Evolutionary conservation across 2,888 invertebrate genomes (phyloP).

Genomic region (Andrena bucephala): DNA sequence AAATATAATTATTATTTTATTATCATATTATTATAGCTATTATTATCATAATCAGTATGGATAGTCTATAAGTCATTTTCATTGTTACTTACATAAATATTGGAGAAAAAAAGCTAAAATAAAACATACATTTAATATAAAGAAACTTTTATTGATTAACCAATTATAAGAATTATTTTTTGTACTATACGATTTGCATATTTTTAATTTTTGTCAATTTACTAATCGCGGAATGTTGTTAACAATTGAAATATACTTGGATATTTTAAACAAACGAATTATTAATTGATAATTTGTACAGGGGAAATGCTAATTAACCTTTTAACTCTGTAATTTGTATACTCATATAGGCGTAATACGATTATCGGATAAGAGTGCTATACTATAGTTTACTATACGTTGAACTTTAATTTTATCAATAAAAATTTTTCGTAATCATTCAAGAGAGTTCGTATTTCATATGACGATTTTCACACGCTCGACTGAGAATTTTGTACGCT

Average conservation of each 20-base stretch:
- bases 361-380: constrained; percentile 25
- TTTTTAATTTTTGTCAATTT: constrained; percentile 42
- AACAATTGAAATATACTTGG: constrained; percentile 26
- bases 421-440: constrained; percentile 25
- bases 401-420: constrained; percentile 12
- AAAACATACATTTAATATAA: constrained; percentile 84
- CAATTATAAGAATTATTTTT: constrained; percentile 30
- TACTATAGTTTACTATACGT: constrained; percentile 22
- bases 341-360: constrained; percentile 19
- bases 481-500: constrained; percentile 1
- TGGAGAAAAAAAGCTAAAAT: constrained; percentile 82
- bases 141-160: constrained; percentile 52
- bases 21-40: constrained; percentile 79
- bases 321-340: constrained; percentile 34
- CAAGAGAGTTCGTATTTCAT: constrained; percentile 13
- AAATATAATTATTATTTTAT: constrained; percentile 79
- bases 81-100: constrained; percentile 85
- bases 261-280: constrained; percentile 26
- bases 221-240: constrained; percentile 24
- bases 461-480: constrained; percentile 7
- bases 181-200: constrained; percentile 24
- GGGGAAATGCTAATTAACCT: constrained; percentile 13
- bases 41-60: constrained; percentile 81
- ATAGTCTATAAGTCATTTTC: constrained; percentile 83
- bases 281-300: constrained; percentile 34